Base-by-base conservation (phyloP, 2,113 vertebrate species). In the Naja naja region DNA sequence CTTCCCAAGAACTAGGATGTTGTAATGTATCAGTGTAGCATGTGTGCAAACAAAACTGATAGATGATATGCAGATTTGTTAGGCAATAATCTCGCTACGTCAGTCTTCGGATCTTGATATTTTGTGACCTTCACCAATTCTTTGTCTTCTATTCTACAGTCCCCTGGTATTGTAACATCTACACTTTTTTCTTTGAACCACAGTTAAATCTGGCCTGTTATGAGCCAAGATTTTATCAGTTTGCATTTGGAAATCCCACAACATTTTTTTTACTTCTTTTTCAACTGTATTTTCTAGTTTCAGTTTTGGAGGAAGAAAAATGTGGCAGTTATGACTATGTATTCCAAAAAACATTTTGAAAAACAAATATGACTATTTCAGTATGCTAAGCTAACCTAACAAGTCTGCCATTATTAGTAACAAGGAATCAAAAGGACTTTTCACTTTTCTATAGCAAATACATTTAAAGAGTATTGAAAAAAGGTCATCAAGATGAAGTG, bases 381-480 rank as follows among this genome's bases (percentile, higher is more conserved):
- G 14, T 18, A 87, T 87, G 54, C 91, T 60, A 91, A 60, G 43
- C 81, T 94, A 94, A 91, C 27, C 34, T 55, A 93, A 93, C 10
- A 7, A 12, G 0, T 55, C 64, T 94, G 90, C 74, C 94, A 22
- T 5, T 39, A 95, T 14, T 56, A 92, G 12, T 34, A 85, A 1
- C 93, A 69, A 94, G 49, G 74, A 95, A 49, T 30, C 58, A 11
- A 64, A 95, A 12, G 34, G 11, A 25, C 25, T 60, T 55, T 93
- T 25, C 92, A 89, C 56, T 91, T 96, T 96, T 89, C 39, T 81
- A 64, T 1, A 11, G 9, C 12, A 27, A 53, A 23, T 94, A 58
- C 54, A 85, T 94, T 93, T 94, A 10, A 54, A 93, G 25, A 30
- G 43, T 92, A 14, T 54, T 87, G 12, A 54, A 86, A n/a, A 88